Evolutionary conservation across 2,888 invertebrate species (phyloP), one percentile per base, ranked within the genome.

Genomic region (Cetonia aurata): DNA sequence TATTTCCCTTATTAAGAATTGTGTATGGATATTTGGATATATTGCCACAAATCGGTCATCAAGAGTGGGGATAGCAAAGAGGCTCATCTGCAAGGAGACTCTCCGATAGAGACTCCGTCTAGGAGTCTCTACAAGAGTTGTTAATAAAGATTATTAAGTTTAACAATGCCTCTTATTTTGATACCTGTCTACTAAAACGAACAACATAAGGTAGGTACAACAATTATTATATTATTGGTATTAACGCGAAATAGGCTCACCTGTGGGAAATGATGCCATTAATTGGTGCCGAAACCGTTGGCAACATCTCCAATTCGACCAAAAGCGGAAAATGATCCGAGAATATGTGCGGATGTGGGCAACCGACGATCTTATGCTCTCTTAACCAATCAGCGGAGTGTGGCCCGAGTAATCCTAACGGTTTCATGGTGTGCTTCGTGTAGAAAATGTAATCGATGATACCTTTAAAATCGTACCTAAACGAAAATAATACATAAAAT

Each of bases 391-490:
- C 95, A 78, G 92, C 91, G 74, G 98, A 97, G 70, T 99, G 88
- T 0, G 98, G 96, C 0, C 99, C 99, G 67, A 99, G 88, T 68
- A 99, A 89, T 70, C 99, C 99, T 72, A 98, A 88, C 31, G 98
- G 95, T 79, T 94, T 94, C 94, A 99, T 96, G 82, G 95, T 94
- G 84, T 95, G 94, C 84, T 96, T 95, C 76, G 98, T 96, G 85
- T 96, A 98, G 89, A 99, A 99, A 85, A 99, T 98, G 89, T 99
- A 99, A 88, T 99, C 99, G 83, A 99, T 99, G 84, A 99, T 96
- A 79, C 99, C 99, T 86, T 99, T 98, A 88, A 99, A 99, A 86
- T 99, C 98, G 86, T 96, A 97, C 82, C 96, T 96, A 89, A 50
- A 90, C 87, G 70, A 75, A 73, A 76, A 73, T 71, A 15, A 53